Base-by-base conservation (phyloP, 2,888 invertebrate species). In the Idaea straminata region DNA sequence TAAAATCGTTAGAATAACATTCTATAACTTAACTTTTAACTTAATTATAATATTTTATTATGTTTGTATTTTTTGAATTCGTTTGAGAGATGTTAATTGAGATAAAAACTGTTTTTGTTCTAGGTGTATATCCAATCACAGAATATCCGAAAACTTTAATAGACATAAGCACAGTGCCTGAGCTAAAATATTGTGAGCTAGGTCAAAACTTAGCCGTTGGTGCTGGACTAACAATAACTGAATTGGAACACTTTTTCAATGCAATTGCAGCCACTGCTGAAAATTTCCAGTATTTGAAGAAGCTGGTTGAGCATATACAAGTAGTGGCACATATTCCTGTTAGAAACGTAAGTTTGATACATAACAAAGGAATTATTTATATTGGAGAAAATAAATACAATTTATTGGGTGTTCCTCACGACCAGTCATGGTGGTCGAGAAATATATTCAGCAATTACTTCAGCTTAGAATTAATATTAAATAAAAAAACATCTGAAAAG, bases 291-390 rank as follows among this genome's bases (percentile, higher is more conserved):
- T 96, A 96, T 83, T 85, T 95, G 66, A 87, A 88, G 59, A 89
- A 93, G 63, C 84, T 96, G 69, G 93, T 93, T 15, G 88, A 94
- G 57, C 96, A 96, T 75, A 89, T 96, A 74, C 94, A 95, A 77
- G 83, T 95, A 64, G 94, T 96, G 3, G 96, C 96, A 4, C 95
- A 95, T 82, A 94, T 95, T 62, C 95, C 96, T 57, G 95, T 96
- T 0, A 91, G 96, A 83, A 96, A 96, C 86, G 96, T 96, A 86
- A 89, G 94, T 85, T 35, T 15, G 16, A 68, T 25, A 25, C 25
- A 25, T 25, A 25, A 25, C 2, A 25, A 25, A 25, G 1, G 3
- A 25, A 25, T 25, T 25, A 25, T 25, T 25, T 25, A 25, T 3
- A 25, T 3, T 25, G 25, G 25, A 25, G 25, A 25, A 25, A 25